phyloP scores from a whole-genome alignment of 2,888 invertebrate genomes.

The Noctua fimbriata region DNA sequence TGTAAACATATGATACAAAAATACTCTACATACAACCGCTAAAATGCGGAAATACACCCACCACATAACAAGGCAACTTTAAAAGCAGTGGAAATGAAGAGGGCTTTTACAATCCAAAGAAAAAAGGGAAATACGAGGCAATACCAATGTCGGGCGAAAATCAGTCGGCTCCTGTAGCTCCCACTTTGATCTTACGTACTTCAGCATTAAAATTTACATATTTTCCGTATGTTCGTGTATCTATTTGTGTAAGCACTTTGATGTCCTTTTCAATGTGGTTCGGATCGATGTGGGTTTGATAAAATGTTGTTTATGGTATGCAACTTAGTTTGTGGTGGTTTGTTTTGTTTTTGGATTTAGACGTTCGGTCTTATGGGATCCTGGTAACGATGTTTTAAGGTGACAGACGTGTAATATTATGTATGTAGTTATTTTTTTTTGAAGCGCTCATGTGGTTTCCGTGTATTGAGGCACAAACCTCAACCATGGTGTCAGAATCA shows the following conservation, averaged over 20 bases:
- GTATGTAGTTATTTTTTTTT: not conserved
- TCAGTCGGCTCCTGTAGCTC: conserved; percentile 70
- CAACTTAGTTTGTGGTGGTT: conserved; percentile 61
- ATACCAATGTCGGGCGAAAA: conserved; percentile 72
- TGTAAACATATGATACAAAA: not conserved
- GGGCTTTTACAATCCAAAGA: conserved; percentile 61
- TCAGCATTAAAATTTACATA: conserved; percentile 89
- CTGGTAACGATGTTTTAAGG: not conserved
- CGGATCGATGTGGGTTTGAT: conserved; percentile 74
- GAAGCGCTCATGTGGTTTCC: not conserved
- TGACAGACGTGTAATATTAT: not conserved
- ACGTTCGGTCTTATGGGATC: not conserved
- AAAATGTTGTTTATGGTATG: conserved; percentile 65
- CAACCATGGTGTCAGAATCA: not conserved
- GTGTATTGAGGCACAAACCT: not conserved
- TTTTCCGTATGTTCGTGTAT: conserved; percentile 75
- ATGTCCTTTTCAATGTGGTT: conserved; percentile 83
- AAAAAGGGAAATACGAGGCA: conserved; percentile 72
- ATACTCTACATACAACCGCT: not conserved
- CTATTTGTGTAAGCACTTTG: conserved; percentile 86
- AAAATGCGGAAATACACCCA: conserved; percentile 21
- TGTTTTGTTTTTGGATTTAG: conserved; percentile 49
- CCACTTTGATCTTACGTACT: conserved; percentile 83
- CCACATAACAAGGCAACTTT: conserved; percentile 68
- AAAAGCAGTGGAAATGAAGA: conserved; percentile 72